Conservation (phyloP, 92 coral and sea anemone species). For the Bergia sp. region DNA sequence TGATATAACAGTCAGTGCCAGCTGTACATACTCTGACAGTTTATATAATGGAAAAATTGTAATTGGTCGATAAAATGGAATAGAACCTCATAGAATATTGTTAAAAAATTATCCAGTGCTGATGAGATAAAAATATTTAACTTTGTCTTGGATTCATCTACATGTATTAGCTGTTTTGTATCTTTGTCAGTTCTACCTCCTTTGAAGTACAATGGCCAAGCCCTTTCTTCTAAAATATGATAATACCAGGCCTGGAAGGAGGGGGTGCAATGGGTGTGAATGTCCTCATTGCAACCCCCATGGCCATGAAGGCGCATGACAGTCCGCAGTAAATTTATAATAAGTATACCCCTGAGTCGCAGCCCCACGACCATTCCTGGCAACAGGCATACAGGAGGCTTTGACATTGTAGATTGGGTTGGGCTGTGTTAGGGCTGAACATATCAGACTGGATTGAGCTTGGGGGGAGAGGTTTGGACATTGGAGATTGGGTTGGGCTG, state of each 20-base stretch:
- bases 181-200: neutral
- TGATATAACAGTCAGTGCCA: conserved; percentile 32
- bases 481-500: neutral
- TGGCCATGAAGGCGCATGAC: conserved; percentile 13
- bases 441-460: neutral
- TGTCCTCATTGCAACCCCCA: conserved; percentile 3
- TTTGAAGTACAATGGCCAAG: conserved; percentile 22
- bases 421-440: conserved; percentile 8
- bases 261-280: neutral
- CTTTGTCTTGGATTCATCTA: conserved; percentile 21
- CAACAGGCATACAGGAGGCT: conserved; percentile 8
- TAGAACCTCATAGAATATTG: conserved; percentile 27
- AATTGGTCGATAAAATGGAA: conserved; percentile 24
- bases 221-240: conserved; percentile 5
- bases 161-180: conserved; percentile 1
- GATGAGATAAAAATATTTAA: conserved; percentile 13
- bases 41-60: neutral
- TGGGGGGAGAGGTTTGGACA: conserved; percentile 4
- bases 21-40: conserved; percentile 13
- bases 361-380: conserved; percentile 16
- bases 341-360: conserved; percentile 16
- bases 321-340: conserved; percentile 8
- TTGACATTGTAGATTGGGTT: neutral
- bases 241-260: neutral
- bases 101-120: conserved; percentile 16